Conservation (phyloP, 2,113 vertebrate species). For the Neogale vison region DNA sequence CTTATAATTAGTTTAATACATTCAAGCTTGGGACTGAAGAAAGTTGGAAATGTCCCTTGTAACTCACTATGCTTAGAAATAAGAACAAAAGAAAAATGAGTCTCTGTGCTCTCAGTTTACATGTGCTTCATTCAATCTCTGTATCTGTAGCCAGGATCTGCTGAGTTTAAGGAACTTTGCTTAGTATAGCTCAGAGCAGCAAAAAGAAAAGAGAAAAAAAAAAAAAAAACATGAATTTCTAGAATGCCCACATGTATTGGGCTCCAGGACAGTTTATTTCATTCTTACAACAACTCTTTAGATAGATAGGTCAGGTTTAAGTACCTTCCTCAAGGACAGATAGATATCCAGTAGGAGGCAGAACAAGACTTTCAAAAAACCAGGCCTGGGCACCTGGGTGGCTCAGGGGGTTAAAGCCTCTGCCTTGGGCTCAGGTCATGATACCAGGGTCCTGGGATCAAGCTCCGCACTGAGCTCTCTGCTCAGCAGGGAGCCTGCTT, state of each 20-base stretch:
- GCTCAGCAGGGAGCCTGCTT: too few relatives aligned
- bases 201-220: not conserved
- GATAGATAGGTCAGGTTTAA: not conserved
- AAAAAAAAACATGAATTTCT: not conserved
- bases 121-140: not conserved
- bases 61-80: not conserved
- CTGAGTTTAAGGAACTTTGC: too few relatives aligned
- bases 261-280: not conserved
- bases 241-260: not conserved
- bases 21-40: conserved; percentile 14
- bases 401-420: too few relatives aligned
- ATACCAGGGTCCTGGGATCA: too few relatives aligned
- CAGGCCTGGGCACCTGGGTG: too few relatives aligned
- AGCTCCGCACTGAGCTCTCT: too few relatives aligned
- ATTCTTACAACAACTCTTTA: not conserved
- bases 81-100: conserved; percentile 24
- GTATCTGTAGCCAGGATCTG: not conserved
- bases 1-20: conserved; percentile 43
- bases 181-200: not conserved
- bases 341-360: not conserved
- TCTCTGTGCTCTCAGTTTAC: not conserved
- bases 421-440: too few relatives aligned
- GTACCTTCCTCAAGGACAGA: not conserved
- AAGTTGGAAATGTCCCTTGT: conserved; percentile 2
- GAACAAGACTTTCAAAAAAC: not conserved